Conservation (phyloP, 2,797 vertebrate genomes). For the Petrocephalus schoutedeni region DNA sequence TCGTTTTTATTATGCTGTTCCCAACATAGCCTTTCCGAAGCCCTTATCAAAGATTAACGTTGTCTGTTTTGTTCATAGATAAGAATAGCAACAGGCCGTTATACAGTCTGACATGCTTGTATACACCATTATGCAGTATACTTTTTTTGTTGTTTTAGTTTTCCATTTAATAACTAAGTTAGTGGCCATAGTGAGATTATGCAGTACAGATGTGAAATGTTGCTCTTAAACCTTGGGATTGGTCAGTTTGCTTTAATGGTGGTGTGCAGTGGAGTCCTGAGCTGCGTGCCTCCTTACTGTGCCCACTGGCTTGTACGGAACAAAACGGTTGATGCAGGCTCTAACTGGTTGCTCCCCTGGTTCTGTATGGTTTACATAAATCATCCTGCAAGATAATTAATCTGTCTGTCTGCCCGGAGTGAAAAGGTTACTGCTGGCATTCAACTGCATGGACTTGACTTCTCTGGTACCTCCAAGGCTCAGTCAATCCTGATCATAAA, state of each 20-base stretch:
- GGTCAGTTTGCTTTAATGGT: neutral
- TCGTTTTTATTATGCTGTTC: neutral
- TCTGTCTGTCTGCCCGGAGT: neutral
- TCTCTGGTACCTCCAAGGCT: neutral
- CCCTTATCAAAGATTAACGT: neutral
- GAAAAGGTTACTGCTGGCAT: conserved; percentile 11
- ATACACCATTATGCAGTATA: neutral
- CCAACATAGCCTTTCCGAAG: neutral
- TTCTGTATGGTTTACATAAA: conserved; percentile 15
- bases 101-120: neutral
- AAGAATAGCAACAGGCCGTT: neutral
- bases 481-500: neutral
- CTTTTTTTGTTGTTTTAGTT: neutral
- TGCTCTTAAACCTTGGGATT: neutral
- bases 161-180: neutral
- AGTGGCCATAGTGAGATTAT: neutral
- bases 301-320: neutral
- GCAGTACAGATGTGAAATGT: neutral
- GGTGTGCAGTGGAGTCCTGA: neutral
- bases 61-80: neutral
- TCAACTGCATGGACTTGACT: neutral
- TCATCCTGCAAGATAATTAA: neutral
- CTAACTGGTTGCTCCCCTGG: neutral
- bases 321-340: neutral
- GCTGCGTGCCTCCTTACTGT: neutral